These are phyloP conservation scores for Trilocha varians DNA, from an alignment of 2,888 invertebrate species.

Conservation along the genomic window DNA sequence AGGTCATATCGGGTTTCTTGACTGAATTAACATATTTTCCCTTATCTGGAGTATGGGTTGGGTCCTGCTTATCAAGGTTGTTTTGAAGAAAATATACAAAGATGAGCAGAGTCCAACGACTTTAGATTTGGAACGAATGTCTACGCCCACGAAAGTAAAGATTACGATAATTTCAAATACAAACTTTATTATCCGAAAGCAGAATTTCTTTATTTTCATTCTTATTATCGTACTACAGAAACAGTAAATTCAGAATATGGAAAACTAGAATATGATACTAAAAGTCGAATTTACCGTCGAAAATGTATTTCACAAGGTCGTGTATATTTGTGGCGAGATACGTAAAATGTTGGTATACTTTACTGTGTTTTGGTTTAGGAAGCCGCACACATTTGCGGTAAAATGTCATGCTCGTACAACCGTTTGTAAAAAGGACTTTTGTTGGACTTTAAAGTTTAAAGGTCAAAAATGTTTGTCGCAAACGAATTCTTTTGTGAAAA, in stretches of 20 bases:
- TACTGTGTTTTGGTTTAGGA: slow-evolving; percentile 37
- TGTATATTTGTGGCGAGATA: slow-evolving; percentile 53
- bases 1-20: slow-evolving; percentile 61
- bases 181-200: no score
- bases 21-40: slow-evolving; percentile 69
- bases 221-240: no score
- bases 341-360: slow-evolving; percentile 50
- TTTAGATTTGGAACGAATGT: slow-evolving; percentile 54
- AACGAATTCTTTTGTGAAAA: no score
- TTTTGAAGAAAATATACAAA: slow-evolving; percentile 59
- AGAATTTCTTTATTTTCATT: no score
- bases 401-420: slow-evolving; percentile 23
- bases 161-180: no score
- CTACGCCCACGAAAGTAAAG: slow-evolving; percentile 61
- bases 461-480: neutral
- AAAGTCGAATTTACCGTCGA: no score
- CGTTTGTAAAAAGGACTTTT: slow-evolving; percentile 19
- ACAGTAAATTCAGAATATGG: no score
- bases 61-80: slow-evolving; percentile 59
- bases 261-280: no score
- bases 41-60: slow-evolving; percentile 61
- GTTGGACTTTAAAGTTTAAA: neutral
- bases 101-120: slow-evolving; percentile 34
- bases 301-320: slow-evolving; percentile 63
- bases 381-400: slow-evolving; percentile 26